These are phyloP conservation scores for Herminia tarsipennalis DNA, from an alignment of 2,888 invertebrate genomes.

Conservation along the genomic window DNA sequence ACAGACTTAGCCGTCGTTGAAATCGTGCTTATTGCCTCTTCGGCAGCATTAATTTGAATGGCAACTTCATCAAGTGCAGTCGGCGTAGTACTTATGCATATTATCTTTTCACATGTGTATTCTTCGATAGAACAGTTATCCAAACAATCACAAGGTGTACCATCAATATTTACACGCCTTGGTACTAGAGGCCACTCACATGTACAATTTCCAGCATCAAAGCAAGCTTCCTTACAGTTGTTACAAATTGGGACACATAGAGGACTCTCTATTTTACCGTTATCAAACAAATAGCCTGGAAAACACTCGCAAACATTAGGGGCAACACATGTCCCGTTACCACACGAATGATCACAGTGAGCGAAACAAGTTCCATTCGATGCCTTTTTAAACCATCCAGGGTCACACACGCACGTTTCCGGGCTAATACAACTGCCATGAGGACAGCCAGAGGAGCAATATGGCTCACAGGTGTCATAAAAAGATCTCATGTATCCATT, in stretches of 20 bases:
- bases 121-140: constrained; percentile 16
- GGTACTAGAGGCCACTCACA: constrained; percentile 20
- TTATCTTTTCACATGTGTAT: constrained; percentile 29
- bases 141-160: constrained; percentile 29
- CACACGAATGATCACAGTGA: constrained; percentile 7
- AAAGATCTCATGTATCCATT: background rate
- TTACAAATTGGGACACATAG: too few relatives aligned
- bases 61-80: background rate
- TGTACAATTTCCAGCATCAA: too few relatives aligned
- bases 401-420: constrained; percentile 5
- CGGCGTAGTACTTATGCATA: constrained; percentile 21
- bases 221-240: background rate
- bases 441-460: constrained; percentile 4
- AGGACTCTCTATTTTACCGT: too few relatives aligned
- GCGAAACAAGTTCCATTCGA: constrained; percentile 12
- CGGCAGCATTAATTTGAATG: background rate
- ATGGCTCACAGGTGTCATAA: background rate
- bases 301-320: constrained; percentile 18
- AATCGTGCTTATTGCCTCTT: too few relatives aligned
- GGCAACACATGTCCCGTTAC: constrained; percentile 10
- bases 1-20: too few relatives aligned
- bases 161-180: constrained; percentile 13
- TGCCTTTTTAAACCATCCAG: background rate
- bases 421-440: constrained; percentile 10
- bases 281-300: too few relatives aligned